Evolutionary conservation across 2,113 vertebrate genomes (phyloP), one percentile per base, ranked within the genome.

Genomic region (Phrynosoma platyrhinos): DNA sequence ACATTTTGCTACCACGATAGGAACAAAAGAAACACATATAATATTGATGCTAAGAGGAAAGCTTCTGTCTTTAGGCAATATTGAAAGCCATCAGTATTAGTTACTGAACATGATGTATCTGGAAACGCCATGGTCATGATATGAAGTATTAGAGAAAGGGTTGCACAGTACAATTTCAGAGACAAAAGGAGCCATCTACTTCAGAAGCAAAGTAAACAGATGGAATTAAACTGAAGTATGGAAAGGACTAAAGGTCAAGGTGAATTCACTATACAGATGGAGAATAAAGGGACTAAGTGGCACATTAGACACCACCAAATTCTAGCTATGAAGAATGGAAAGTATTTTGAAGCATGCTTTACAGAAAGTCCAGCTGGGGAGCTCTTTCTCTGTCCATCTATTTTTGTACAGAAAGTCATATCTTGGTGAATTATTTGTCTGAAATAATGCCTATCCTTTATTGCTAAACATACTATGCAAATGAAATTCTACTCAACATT

Each of bases 261-360:
- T 58, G 62, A 85, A 79, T 82, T 5, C 18, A 30, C 74, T 66
- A 30, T 20, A 69, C 1, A 47, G 3, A 2, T 83, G 4, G 76
- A n/a, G 82, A 40, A 93, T 62, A 8, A 88, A 7, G 52, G 84
- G 89, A 82, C 68, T 4, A 93, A 82, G 9, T 58, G 83, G 12
- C 40, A 92, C 58, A 36, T 80, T 30, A 82, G 79, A 91, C 93
- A 91, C 42, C 2, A 89, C 8, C 32, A 79, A n/a, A 79, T 79
- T 79, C 47, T 12, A 89, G 72, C 0, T 66, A 62, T 52, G 32
- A 92, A 66, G 3, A 69, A 9, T 86, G 69, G 74, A 88, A 74
- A 5, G 20, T 40, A 93, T 89, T 81, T 77, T 55, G 23, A 82
- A 72, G 16, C 66, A 89, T 16, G 36, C 36, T 4, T 4, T 83